These are phyloP conservation scores for Champsocephalus gunnari DNA, from an alignment of 2,797 vertebrate species.

Conservation along the genomic window DNA sequence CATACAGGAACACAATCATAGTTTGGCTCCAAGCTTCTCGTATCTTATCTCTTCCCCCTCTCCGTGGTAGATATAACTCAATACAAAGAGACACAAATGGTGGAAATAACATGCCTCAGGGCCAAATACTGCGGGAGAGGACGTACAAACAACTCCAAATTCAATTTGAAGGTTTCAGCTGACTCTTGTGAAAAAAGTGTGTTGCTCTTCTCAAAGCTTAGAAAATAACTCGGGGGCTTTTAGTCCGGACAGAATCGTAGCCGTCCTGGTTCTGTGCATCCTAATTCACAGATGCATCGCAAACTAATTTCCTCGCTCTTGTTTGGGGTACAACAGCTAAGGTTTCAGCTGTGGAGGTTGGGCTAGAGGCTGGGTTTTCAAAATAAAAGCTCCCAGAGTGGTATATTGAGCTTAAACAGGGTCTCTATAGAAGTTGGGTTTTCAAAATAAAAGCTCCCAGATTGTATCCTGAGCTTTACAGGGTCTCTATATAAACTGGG, in stretches of 20 bases:
- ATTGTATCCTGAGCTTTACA: no score
- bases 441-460: no score
- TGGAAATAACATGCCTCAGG: slow-evolving; percentile 13
- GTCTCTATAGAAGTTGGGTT: no score
- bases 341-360: no score
- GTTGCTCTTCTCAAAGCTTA: not conserved
- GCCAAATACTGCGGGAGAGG: slow-evolving; percentile 8
- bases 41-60: slow-evolving; percentile 11
- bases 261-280: slow-evolving; percentile 18
- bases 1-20: slow-evolving; percentile 26
- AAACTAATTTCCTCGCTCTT: slow-evolving; percentile 41
- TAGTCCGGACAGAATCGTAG: not conserved
- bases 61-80: not conserved
- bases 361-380: not conserved
- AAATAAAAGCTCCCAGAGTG: not conserved
- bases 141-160: not conserved
- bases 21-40: slow-evolving; percentile 23
- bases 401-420: no score
- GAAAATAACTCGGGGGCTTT: slow-evolving; percentile 6
- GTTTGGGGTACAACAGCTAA: no score
- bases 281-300: slow-evolving; percentile 27
- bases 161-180: not conserved
- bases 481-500: no score
- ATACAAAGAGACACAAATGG: not conserved
- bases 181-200: slow-evolving; percentile 2